Evolutionary conservation across 2,888 invertebrate species (phyloP).

Genomic region (Clusia tigrina): DNA sequence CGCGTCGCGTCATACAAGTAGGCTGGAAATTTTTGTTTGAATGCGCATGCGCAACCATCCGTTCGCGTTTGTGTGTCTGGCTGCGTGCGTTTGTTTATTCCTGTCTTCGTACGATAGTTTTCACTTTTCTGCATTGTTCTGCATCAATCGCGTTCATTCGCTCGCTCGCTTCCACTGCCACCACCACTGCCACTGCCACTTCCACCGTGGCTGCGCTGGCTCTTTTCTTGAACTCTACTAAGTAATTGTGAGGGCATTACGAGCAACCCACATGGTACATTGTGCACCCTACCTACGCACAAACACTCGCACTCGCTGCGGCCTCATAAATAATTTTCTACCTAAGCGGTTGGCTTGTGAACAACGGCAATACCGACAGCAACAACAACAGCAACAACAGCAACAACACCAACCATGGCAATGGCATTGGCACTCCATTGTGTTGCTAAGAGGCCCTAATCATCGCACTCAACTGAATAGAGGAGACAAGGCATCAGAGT

Average conservation of each 20-base stretch:
- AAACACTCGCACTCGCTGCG: not conserved
- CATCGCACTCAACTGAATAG: slow-evolving; percentile 3
- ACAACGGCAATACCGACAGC: not conserved
- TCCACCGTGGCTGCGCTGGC: not conserved
- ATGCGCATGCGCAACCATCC: slow-evolving; percentile 1
- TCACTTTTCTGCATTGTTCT: slow-evolving; percentile 4
- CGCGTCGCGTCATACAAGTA: slow-evolving; percentile 7
- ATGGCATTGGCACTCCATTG: not conserved
- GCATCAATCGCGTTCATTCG: not conserved
- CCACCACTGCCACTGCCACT: not conserved
- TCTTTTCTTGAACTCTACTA: not conserved
- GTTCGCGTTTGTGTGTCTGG: not conserved
- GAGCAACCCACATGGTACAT: not conserved
- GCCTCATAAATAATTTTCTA: slow-evolving; percentile 7
- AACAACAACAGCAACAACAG: too few relatives aligned
- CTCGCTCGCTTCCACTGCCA: not conserved
- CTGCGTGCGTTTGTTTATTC: too few relatives aligned
- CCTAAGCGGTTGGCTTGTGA: not conserved
- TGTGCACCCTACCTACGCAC: slow-evolving; percentile 7
- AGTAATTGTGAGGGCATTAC: not conserved
- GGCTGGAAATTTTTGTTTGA: not conserved
- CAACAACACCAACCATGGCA: too few relatives aligned
- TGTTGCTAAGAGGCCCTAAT: not conserved
- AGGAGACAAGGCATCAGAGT: not conserved
- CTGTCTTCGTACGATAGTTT: too few relatives aligned